Conservation (phyloP, 2,113 vertebrate genomes). For the Pangasianodon hypophthalmus region DNA sequence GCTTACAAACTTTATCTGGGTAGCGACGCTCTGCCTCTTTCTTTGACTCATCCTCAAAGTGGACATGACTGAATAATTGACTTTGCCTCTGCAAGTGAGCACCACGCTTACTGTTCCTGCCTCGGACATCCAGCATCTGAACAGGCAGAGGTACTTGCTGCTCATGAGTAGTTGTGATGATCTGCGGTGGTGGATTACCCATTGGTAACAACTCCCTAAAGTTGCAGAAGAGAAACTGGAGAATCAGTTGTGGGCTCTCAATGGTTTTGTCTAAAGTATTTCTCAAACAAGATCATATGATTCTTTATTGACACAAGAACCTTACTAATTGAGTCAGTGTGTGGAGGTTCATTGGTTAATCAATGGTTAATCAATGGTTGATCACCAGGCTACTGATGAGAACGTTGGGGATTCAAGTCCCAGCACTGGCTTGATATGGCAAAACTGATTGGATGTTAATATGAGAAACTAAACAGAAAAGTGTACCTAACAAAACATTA, state of each 20-base stretch:
- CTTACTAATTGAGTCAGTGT: not conserved
- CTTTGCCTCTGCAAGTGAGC: constrained; percentile 70
- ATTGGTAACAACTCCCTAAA: constrained; percentile 60
- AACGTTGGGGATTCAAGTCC: not conserved
- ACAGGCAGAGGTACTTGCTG: constrained; percentile 58
- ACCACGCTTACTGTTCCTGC: constrained; percentile 71
- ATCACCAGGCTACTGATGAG: not conserved
- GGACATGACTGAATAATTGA: constrained; percentile 80
- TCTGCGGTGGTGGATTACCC: constrained; percentile 34
- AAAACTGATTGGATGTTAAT: not conserved
- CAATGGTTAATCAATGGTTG: not conserved
- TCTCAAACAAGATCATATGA: not conserved
- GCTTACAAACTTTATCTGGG: constrained; percentile 79
- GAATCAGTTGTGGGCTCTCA: not conserved
- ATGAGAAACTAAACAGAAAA: not conserved
- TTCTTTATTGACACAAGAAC: not conserved
- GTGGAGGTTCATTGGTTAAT: not conserved
- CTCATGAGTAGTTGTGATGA: constrained; percentile 59
- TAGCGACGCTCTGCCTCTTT: constrained; percentile 84
- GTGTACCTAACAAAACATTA: not conserved
- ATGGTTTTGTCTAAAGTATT: not conserved
- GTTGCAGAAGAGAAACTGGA: constrained; percentile 21
- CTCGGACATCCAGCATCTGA: constrained; percentile 70
- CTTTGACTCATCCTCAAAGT: constrained; percentile 88
- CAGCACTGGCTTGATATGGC: not conserved